Conservation (phyloP, 2,888 invertebrate species). For the Achlya flavicornis region DNA sequence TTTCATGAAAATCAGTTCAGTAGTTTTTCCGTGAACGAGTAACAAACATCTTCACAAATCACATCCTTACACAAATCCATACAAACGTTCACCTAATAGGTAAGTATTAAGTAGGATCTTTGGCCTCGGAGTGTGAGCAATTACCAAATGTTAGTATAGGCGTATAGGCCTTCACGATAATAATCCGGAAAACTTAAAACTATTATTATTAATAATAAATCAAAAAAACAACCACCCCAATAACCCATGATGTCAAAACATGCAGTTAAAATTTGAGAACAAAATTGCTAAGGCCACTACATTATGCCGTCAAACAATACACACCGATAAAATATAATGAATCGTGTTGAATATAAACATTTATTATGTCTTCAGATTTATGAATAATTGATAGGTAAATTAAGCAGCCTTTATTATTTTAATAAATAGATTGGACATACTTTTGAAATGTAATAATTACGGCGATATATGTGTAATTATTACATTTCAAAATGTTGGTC, state of each 20-base stretch:
- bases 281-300: not conserved
- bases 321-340: not conserved
- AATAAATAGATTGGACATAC: not conserved
- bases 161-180: no score
- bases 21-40: no score
- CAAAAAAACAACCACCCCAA: no score
- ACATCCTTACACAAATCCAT: no score
- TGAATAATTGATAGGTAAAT: not conserved
- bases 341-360: not conserved
- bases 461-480: not conserved
- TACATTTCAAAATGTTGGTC: not conserved
- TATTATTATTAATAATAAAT: no score
- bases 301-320: not conserved
- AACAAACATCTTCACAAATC: not conserved
- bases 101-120: no score
- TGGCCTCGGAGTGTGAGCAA: no score
- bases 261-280: not conserved
- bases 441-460: conserved; percentile 1
- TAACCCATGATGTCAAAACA: not conserved
- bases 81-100: no score
- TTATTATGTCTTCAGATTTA: not conserved
- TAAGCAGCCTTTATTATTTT: not conserved
- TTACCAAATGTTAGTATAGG: no score
- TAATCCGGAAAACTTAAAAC: no score
- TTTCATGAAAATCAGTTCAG: no score